Evolutionary conservation across 2,797 vertebrate species (phyloP), one percentile per base, ranked within the genome.

Genomic region (Gambusia yucatana): DNA sequence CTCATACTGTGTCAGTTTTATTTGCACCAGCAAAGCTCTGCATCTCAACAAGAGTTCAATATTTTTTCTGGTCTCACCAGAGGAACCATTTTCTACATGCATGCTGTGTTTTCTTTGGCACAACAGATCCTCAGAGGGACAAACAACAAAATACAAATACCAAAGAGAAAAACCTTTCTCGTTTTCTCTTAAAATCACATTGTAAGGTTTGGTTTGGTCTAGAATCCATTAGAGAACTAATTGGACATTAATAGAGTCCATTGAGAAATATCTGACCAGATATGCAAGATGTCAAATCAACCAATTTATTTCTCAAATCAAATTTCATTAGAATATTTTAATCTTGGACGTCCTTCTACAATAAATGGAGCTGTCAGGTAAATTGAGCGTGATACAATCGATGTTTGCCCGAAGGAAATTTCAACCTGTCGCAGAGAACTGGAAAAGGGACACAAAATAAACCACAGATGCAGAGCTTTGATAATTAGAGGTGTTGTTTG

Each of bases 401-500:
- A 83, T 78, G 17, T 52, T 87, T 87, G 91, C 93, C 89, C 77
- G 69, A 25, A 63, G 93, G 91, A 82, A 88, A 90, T 81, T 44
- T 61, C 59, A 46, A 76, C 22, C 83, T 41, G 39, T 88, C 83
- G 77, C 80, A 91, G 72, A 77, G 84, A 91, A 88, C 65, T 57
- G 74, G 48, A 28, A 52, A 82, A 82, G 72, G 61, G 70, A 84
- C 79, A 85, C 85, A 82, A 59, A 78, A 75, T 59, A 72, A 77
- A 86, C 88, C 84, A 86, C 86, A 82, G 83, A 90, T 92, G 90
- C 89, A 89, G 52, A 92, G 82, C 93, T 84, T 90, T 94, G 91
- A 88, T 90, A 92, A 94, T 96, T 94, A 92, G 82, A 73, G 72
- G 72, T 91, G 78, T 79, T 89, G 91, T 94, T 93, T 95, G 91